A percentile compares a stretch with the other conserved stretches of the same genome.
Conservation (phyloP, 2,113 vertebrate genomes). For the Hydrochoerus hydrochaeris region DNA sequence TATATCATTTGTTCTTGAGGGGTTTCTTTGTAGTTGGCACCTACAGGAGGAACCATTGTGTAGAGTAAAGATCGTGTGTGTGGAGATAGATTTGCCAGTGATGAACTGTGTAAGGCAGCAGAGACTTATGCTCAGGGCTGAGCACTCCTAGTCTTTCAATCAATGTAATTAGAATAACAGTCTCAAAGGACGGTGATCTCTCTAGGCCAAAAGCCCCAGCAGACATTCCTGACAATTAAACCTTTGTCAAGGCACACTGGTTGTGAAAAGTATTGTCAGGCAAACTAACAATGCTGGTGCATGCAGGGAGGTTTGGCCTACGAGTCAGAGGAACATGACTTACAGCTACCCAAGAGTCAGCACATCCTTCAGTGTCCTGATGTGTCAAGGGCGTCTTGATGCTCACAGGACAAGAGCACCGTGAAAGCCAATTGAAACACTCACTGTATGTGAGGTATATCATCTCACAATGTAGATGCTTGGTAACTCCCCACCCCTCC, state of each 20-base stretch:
- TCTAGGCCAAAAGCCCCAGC: neutral
- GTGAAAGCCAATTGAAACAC: neutral
- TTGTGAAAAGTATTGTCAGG: neutral
- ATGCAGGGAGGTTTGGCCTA: neutral
- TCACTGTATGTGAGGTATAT: fast-evolving
- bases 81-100: neutral
- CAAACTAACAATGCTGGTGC: neutral
- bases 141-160: neutral
- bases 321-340: neutral
- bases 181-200: neutral
- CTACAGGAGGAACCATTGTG: neutral
- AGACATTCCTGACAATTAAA: neutral
- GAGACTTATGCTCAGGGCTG: too few relatives aligned
- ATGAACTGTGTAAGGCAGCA: neutral
- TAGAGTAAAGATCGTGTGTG: neutral
- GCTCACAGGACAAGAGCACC: neutral
- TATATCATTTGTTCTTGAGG: neutral
- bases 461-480: fast-evolving
- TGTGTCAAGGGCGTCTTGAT: too few relatives aligned
- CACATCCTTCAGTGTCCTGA: neutral
- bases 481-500: neutral
- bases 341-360: too few relatives aligned
- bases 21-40: neutral
- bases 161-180: neutral
- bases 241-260: neutral